Evolutionary conservation across 2,888 invertebrate genomes (phyloP), one percentile per base, ranked within the genome.

Genomic region (Bellardia pandia): DNA sequence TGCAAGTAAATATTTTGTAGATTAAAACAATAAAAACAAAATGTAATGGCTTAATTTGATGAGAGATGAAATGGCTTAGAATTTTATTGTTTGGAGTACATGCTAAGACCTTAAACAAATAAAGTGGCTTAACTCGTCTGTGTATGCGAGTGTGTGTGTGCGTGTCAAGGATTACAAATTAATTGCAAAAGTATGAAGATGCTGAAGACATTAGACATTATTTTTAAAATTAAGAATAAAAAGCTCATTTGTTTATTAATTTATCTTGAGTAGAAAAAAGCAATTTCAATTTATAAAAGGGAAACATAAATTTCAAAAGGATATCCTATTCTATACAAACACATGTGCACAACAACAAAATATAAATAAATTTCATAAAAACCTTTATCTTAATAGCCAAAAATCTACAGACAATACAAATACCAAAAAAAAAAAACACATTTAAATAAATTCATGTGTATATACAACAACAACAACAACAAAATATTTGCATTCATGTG

Each of bases 91-190:
- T 58, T 71, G 42, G 40, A 74, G 77, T 68, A 45, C 23, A n/a
- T 37, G 33, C 56, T 72, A 68, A 76, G 7, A 42, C 75, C 53
- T 66, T 83, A 48, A 64, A 62, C 76, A 79, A 83, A 86, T 84
- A 82, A 74, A 51, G 14, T 40, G 51, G 45, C 40, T 53, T 64
- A 53, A 16, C 58, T 60, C 13, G 23, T 37, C 16, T 66, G 5
- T 40, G 45, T 23, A 23, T 45, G 56, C 0, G 3, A 42, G 37
- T 37, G 45, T 40, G 56, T 62, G 48, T 40, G 45, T 58, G 58
- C 62, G 56, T 74, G 82, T 60, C 62, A 82, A 56, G 86, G 79
- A 77, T 87, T 77, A 84, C 72, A 87, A 81, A 80, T 84, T 84
- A 81, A 78, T 87, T 87, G 79, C n/a, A 33, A 58, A 64, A 58